These are phyloP conservation scores for Orthosia gothica DNA, from an alignment of 2,888 invertebrate genomes.

Conservation along the genomic window DNA sequence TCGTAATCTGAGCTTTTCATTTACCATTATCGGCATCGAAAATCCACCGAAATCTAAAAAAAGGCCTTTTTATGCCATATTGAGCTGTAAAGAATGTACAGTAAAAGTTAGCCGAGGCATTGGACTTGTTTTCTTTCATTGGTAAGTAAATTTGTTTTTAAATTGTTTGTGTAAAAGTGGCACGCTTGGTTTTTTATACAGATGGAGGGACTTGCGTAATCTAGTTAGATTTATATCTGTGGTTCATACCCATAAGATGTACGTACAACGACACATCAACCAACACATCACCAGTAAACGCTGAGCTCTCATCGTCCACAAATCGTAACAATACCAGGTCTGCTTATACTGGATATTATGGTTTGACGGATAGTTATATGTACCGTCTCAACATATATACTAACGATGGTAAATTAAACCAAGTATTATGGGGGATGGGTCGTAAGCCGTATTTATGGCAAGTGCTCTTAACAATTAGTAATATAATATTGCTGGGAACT, in stretches of 20 bases:
- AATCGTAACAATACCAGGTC: not conserved
- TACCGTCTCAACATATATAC: conserved; percentile 25
- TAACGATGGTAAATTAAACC: conserved; percentile 62
- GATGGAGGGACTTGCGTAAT: no score
- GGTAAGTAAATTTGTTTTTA: no score
- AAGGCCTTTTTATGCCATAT: no score
- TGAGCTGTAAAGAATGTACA: no score
- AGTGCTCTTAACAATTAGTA: conserved; percentile 66
- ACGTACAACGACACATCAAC: not conserved
- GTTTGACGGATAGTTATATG: not conserved
- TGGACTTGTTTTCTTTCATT: no score
- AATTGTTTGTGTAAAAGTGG: no score
- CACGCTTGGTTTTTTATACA: no score
- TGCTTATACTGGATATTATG: not conserved
- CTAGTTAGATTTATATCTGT: no score
- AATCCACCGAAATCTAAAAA: no score
- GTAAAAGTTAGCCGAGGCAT: no score
- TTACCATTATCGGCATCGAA: no score
- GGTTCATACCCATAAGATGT: conserved; percentile 18
- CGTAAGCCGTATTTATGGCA: conserved; percentile 63
- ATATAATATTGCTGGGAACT: conserved; percentile 58
- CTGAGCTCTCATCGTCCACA: not conserved
- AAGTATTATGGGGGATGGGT: conserved; percentile 46
- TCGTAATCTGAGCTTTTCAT: no score
- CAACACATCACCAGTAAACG: not conserved